Evolutionary conservation across 2,113 vertebrate species (phyloP).

Genomic region (Gymnobelideus leadbeateri): DNA sequence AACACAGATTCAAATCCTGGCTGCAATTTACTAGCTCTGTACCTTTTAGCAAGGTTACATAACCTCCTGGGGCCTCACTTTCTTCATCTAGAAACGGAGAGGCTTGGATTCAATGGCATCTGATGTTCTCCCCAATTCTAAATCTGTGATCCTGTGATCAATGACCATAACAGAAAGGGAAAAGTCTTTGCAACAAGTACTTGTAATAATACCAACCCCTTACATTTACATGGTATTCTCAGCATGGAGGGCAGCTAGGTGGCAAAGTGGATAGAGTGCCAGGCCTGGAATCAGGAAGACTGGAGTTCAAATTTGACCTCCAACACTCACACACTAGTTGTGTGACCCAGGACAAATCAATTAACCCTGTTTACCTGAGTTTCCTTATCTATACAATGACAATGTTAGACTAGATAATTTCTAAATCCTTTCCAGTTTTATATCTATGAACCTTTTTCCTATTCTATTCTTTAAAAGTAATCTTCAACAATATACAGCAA

Average conservation of each 20-base stretch:
- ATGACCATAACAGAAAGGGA: not conserved
- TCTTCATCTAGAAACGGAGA: not conserved
- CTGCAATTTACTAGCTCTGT: not conserved
- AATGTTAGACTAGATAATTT: not conserved
- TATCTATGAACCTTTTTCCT: not conserved
- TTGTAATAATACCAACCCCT: not conserved
- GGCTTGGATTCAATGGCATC: not conserved
- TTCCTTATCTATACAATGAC: not conserved
- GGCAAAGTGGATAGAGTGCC: not conserved
- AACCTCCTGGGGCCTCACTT: not conserved
- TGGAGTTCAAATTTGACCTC: not conserved
- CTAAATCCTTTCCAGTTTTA: not conserved
- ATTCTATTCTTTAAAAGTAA: not conserved
- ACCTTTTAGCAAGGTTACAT: not conserved
- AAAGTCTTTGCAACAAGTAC: not conserved
- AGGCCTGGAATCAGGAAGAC: not conserved
- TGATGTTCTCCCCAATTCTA: not conserved
- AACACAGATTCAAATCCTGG: not conserved
- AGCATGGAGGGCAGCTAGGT: not conserved
- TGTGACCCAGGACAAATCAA: not conserved
- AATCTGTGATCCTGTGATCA: not conserved
- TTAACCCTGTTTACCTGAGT: not conserved
- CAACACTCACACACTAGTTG: not conserved
- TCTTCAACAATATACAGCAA: not conserved
- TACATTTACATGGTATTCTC: not conserved